phyloP scores from a whole-genome alignment of 2,888 invertebrate species.

The Megamerina dolium region DNA sequence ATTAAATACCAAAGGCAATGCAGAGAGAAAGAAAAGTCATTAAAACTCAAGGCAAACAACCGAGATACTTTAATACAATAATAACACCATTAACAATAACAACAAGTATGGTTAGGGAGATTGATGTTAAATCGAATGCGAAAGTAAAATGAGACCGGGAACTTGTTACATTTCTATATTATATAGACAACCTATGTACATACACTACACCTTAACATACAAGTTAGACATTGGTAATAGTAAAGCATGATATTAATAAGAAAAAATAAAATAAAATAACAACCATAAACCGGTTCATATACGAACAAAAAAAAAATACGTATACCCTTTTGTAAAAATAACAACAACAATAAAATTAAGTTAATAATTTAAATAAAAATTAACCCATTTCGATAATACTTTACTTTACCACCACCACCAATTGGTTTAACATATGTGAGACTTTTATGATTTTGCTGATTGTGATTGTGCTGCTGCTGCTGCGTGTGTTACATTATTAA shows the following conservation, averaged over 20 bases:
- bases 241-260: too few species aligned
- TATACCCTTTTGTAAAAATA: constrained; percentile 1
- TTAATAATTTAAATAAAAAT: too few species aligned
- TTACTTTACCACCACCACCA: not conserved
- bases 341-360: too few species aligned
- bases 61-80: constrained; percentile 10
- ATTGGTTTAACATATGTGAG: too few species aligned
- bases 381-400: not conserved
- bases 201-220: too few species aligned
- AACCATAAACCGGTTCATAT: constrained; percentile 1
- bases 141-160: constrained; percentile 11
- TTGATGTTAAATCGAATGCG: constrained; percentile 5
- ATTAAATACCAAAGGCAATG: not conserved
- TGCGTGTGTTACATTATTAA: too few species aligned
- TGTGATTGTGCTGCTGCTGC: too few species aligned
- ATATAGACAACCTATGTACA: too few species aligned
- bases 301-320: not conserved
- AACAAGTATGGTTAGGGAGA: not conserved
- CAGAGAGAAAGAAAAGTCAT: constrained; percentile 1
- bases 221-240: too few species aligned
- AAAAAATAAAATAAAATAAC: not conserved
- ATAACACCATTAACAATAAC: too few species aligned
- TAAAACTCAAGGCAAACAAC: constrained; percentile 16
- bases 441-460: too few species aligned
- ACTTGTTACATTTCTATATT: constrained; percentile 12